A percentile compares a stretch with the other conserved stretches of the same genome.
Evolutionary conservation across 2,113 vertebrate genomes (phyloP).

Genomic region (Oceanodroma tethys): DNA sequence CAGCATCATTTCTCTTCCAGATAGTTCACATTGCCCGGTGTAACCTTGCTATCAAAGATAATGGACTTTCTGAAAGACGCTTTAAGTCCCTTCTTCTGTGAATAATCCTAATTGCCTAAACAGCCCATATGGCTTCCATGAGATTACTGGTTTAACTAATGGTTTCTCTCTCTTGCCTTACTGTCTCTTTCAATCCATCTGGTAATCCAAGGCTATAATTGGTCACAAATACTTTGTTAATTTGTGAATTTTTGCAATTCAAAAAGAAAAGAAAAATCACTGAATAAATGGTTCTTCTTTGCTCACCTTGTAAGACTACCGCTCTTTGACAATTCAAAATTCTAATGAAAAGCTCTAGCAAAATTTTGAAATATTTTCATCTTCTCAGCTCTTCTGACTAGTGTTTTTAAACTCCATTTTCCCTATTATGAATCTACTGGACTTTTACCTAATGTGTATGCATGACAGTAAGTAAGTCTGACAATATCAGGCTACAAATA

Average conservation of each 20-base stretch:
- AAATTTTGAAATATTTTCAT: neutral
- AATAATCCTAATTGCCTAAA: constrained; percentile 57
- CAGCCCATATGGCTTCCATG: constrained; percentile 40
- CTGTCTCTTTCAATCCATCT: constrained; percentile 48
- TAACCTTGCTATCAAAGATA: constrained; percentile 51
- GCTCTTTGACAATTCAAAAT: neutral
- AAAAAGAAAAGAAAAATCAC: neutral
- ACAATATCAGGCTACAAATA: neutral
- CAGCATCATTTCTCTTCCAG: neutral
- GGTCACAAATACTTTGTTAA: neutral
- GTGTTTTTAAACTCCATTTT: neutral
- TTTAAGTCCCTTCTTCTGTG: constrained; percentile 11
- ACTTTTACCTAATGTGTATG: neutral
- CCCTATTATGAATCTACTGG: neutral
- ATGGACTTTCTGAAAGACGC: constrained; percentile 22
- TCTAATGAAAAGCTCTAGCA: neutral
- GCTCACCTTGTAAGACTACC: neutral
- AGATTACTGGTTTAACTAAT: constrained; percentile 54
- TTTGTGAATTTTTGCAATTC: neutral
- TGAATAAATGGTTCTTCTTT: neutral
- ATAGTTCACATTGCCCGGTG: neutral
- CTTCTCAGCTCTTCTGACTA: neutral
- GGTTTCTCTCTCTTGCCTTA: constrained; percentile 15
- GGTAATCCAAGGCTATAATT: constrained; percentile 15
- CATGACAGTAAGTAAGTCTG: neutral